Evolutionary conservation across 2,113 vertebrate species (phyloP), one percentile per base, ranked within the genome.

Genomic region (Muscicapa adusta): DNA sequence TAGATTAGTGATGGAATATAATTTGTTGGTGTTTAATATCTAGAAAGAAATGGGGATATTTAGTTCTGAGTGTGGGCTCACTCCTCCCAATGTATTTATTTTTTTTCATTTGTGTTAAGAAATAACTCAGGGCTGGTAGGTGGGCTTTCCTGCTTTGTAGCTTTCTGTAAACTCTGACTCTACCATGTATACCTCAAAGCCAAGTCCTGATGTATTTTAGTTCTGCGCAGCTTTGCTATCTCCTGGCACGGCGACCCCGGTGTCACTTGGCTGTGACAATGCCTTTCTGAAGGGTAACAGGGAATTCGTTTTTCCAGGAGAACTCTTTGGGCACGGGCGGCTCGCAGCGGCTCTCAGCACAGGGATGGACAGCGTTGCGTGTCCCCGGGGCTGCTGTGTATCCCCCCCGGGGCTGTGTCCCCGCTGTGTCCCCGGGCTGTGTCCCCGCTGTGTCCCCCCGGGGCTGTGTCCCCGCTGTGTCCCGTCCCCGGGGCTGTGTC

Each of bases 221-320:
- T 9, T 17, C 71, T 1, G 61, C 1, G 14, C 3, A 17, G 57
- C 43, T 62, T 9, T 3, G n/a, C 4, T 8, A 0, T 9, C 73
- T 33, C 28, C 63, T 2, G 72, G 58, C 72, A 0, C 43, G 2
- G 53, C 1, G 4, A 9, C 28, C 11, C 1, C 6, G 6, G 18
- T 0, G 8, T 11, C 10, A 1, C 61, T 38, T 5, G 9, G 40
- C 1, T 16, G 38, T 8, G 45, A 18, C 72, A 12, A 6, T 12
- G 0, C 4, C 4, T 10, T 42, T 20, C 51, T 3, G 23, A 17
- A 8, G 5, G 4, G 1, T 12, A 4, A 0, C 12, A 10, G 23
- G 4, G 34, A n/a, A 8, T 12, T 18, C 0, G 1, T 36, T 53
- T 61, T 38, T 6, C 24, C 66, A 1, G 67, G 33, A 57, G 13